Base-by-base conservation (phyloP, 1,140 invertebrate species). In the Drosophila elegans region DNA sequence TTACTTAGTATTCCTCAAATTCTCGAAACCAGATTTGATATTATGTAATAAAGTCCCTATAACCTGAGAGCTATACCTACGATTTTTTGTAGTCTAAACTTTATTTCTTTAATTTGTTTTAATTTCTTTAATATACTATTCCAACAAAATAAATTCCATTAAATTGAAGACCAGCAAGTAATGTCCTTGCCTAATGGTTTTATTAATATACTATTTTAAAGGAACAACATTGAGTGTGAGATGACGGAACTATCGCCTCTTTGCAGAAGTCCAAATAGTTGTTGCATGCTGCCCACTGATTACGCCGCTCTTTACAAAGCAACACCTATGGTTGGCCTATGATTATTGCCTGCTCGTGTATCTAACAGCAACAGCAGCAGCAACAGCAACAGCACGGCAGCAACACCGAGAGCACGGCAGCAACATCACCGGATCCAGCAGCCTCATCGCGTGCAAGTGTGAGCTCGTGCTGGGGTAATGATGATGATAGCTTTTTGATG, bases 401-500 rank as follows among this genome's bases (percentile, higher is more conserved):
- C 52, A 68, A 39, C 55, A 69, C 27, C 60, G 6, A 48, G 11
- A 48, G 45, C 60, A 25, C 54, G 55, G 55, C 34, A 64, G 32
- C 21, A 54, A 41, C 64, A 44, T 39, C 48, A 76, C 49, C 59
- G 75, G 63, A 46, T 56, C 56, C 42, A 54, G 67, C 77, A 85
- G 83, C 56, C 64, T 66, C 68, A 89, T 88, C 83, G 83, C 83
- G 83, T 88, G 83, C 84, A 74, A 74, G 72, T 78, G 84, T 59
- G 62, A 74, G 86, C 83, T 80, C 80, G 83, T 88, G 83, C 84
- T 77, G 53, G 60, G 49, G 59, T 88, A 88, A 89, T 88, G 83
- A 88, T 88, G 83, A 88, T 88, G 83, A 88, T 88, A 80, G 83
- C 85, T 84, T 88, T 88, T 77, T 84, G 84, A 88, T 88, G 84